These are phyloP conservation scores for Schrankia costaestrigalis DNA, from an alignment of 2,888 invertebrate species.

Conservation along the genomic window DNA sequence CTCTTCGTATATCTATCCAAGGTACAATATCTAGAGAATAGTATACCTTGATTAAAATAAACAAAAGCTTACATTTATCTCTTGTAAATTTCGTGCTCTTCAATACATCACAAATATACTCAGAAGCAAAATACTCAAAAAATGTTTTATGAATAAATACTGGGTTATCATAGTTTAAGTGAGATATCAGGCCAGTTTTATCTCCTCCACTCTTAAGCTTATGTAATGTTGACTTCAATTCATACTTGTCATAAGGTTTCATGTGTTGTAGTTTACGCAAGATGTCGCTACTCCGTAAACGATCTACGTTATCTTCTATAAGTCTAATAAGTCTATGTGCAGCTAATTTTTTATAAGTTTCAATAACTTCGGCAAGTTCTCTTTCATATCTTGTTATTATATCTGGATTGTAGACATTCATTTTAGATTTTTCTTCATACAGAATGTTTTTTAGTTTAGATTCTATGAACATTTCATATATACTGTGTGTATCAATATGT, in stretches of 20 bases:
- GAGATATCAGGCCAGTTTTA: slow-evolving; percentile 5
- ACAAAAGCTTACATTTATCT: slow-evolving; percentile 1
- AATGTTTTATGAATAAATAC: slow-evolving; percentile 6
- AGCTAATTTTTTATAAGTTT: slow-evolving; percentile 18
- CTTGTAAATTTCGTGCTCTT: slow-evolving; percentile 1
- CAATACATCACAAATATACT: slow-evolving; percentile 2
- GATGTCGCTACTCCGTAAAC: too few relatives aligned
- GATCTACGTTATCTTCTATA: too few relatives aligned
- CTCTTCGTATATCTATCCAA: slow-evolving; percentile 2
- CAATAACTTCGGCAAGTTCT: slow-evolving; percentile 11
- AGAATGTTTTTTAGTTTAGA: slow-evolving; percentile 15
- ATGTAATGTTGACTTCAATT: background rate
- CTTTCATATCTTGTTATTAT: slow-evolving; percentile 9
- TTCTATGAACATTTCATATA: slow-evolving; percentile 19
- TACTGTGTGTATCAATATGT: slow-evolving; percentile 8
- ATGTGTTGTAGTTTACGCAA: slow-evolving; percentile 6
- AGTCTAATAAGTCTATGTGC: too few relatives aligned
- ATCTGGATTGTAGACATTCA: slow-evolving; percentile 14
- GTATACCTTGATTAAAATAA: slow-evolving; percentile 1
- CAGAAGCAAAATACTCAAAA: slow-evolving; percentile 6
- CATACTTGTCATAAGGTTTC: slow-evolving; percentile 1
- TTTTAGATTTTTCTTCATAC: slow-evolving; percentile 16
- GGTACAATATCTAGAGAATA: slow-evolving; percentile 1
- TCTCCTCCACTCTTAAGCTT: slow-evolving; percentile 2
- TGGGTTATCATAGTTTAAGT: slow-evolving; percentile 2